These are phyloP conservation scores for Phoronis australis DNA, from an alignment of 2,888 invertebrate species.

Conservation along the genomic window DNA sequence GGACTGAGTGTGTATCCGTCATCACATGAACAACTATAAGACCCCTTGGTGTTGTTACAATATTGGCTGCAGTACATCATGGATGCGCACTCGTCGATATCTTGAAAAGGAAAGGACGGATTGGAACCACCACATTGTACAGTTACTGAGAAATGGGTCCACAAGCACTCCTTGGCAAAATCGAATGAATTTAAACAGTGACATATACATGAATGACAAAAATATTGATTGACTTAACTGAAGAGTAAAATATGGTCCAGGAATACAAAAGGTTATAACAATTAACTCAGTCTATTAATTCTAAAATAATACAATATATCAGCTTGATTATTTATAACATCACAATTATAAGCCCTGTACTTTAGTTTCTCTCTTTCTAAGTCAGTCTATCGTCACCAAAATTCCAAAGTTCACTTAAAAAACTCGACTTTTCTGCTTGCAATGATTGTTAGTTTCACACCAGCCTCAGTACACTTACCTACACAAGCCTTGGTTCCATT, in stretches of 20 bases:
- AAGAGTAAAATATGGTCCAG: neutral
- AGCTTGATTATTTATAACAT: too few species aligned
- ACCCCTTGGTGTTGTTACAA: conserved; percentile 84
- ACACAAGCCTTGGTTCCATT: conserved; percentile 53
- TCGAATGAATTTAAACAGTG: too few species aligned
- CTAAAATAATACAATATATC: too few species aligned
- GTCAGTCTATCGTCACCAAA: too few species aligned
- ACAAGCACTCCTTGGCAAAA: too few species aligned
- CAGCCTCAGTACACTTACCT: conserved; percentile 39
- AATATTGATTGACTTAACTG: neutral
- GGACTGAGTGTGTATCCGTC: conserved; percentile 74
- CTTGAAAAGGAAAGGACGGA: conserved; percentile 60
- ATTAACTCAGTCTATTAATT: too few species aligned
- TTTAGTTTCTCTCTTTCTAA: too few species aligned
- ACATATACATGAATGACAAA: neutral
- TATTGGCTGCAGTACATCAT: conserved; percentile 86
- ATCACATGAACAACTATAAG: conserved; percentile 81
- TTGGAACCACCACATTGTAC: neutral
- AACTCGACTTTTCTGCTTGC: too few species aligned
- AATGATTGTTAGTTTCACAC: too few species aligned
- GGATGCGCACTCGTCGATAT: conserved; percentile 81
- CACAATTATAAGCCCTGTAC: too few species aligned
- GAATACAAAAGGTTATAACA: neutral
- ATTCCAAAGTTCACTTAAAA: too few species aligned
- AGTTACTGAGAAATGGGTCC: too few species aligned